phyloP scores from a whole-genome alignment of 2,113 vertebrate species.

The Uria lomvia region DNA sequence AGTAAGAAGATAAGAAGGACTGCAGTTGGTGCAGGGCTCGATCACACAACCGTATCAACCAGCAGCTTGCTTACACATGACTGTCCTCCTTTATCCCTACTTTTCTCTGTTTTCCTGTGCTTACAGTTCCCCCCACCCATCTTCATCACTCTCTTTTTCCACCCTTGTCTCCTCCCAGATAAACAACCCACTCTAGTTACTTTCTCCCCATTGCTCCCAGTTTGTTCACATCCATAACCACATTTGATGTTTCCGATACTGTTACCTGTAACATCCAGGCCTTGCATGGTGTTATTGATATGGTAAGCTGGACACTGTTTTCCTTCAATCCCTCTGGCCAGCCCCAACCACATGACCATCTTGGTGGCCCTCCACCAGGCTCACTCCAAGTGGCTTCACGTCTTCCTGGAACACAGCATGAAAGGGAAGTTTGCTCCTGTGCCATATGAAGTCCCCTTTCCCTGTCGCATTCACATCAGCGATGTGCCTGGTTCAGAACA shows the following conservation, averaged over 20 bases:
- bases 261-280: background rate
- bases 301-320: background rate
- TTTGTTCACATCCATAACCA: background rate
- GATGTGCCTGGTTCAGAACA: background rate
- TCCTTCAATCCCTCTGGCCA: background rate
- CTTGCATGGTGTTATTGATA: background rate
- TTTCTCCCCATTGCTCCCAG: background rate
- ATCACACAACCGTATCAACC: background rate
- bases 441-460: background rate
- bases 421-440: background rate
- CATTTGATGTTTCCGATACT: background rate
- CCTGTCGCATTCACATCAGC: background rate
- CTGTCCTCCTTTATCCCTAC: background rate
- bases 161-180: background rate
- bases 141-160: background rate
- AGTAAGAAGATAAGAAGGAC: background rate
- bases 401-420: background rate
- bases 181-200: background rate
- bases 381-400: background rate
- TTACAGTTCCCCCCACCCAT: background rate
- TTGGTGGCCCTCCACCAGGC: background rate
- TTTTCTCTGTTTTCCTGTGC: background rate
- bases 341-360: background rate
- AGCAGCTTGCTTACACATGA: background rate
- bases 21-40: background rate